Conservation (phyloP, 2,888 invertebrate species). For the Barypeithes pellucidus region DNA sequence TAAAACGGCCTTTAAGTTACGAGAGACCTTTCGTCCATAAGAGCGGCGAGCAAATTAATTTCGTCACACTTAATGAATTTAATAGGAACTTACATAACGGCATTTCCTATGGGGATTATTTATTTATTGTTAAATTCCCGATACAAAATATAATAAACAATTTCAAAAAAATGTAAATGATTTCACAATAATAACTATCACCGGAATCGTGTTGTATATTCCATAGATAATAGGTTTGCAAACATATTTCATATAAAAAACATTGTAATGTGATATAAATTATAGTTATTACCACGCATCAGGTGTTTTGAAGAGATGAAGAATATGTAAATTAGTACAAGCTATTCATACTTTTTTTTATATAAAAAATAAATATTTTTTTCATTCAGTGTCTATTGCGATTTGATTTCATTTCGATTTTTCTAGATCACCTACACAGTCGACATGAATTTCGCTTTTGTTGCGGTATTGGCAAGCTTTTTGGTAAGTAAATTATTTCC, state of each 20-base stretch:
- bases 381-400: background rate
- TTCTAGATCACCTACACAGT: background rate
- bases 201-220: constrained; percentile 4
- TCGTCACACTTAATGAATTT: too few relatives aligned
- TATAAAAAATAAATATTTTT: constrained; percentile 2
- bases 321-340: constrained; percentile 3
- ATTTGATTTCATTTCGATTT: background rate
- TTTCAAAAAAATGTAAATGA: constrained; percentile 7
- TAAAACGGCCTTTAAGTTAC: too few relatives aligned
- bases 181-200: constrained; percentile 5
- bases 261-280: background rate
- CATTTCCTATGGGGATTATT: background rate
- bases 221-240: background rate
- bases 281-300: constrained; percentile 10
- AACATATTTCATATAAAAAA: background rate
- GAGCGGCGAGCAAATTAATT: too few relatives aligned
- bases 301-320: background rate
- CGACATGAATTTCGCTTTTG: background rate
- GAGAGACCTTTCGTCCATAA: too few relatives aligned
- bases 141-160: background rate
- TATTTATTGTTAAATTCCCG: background rate
- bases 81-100: background rate
- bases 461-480: background rate
- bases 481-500: constrained; percentile 14
- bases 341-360: background rate